phyloP scores from a whole-genome alignment of 2,113 vertebrate genomes.

The Myotis yumanensis region DNA sequence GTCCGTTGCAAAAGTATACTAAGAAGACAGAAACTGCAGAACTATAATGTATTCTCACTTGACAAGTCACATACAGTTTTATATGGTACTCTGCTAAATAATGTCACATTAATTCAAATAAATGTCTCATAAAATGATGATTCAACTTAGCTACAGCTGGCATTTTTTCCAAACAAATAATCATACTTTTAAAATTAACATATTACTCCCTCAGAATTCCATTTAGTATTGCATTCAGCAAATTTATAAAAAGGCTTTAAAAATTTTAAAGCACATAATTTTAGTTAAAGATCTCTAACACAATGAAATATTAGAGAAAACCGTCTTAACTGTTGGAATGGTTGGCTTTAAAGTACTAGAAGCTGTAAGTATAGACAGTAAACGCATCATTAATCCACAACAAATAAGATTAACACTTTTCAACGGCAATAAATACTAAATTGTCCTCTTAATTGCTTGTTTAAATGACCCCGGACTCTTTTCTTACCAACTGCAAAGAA shows the following conservation, averaged over 20 bases:
- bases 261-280: neutral
- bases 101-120: constrained; percentile 71
- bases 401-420: constrained; percentile 61
- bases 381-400: constrained; percentile 56
- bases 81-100: constrained; percentile 64
- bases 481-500: constrained; percentile 57
- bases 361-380: constrained; percentile 37
- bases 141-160: constrained; percentile 62
- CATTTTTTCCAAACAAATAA: constrained; percentile 63
- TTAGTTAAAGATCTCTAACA: constrained; percentile 52
- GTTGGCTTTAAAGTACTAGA: constrained; percentile 43
- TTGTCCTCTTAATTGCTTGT: constrained; percentile 19
- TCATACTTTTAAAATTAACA: constrained; percentile 39
- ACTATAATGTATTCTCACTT: constrained; percentile 24
- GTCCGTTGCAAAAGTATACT: constrained; percentile 58
- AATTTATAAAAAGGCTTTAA: neutral
- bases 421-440: constrained; percentile 55
- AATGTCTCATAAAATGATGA: constrained; percentile 60
- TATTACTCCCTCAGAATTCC: constrained; percentile 58
- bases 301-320: constrained; percentile 45
- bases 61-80: constrained; percentile 36
- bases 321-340: constrained; percentile 50
- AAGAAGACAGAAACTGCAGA: constrained; percentile 59
- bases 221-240: constrained; percentile 49
- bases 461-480: constrained; percentile 62